These are phyloP conservation scores for Rhinolophus ferrumequinum DNA, from an alignment of 2,113 vertebrate species.

Conservation along the genomic window DNA sequence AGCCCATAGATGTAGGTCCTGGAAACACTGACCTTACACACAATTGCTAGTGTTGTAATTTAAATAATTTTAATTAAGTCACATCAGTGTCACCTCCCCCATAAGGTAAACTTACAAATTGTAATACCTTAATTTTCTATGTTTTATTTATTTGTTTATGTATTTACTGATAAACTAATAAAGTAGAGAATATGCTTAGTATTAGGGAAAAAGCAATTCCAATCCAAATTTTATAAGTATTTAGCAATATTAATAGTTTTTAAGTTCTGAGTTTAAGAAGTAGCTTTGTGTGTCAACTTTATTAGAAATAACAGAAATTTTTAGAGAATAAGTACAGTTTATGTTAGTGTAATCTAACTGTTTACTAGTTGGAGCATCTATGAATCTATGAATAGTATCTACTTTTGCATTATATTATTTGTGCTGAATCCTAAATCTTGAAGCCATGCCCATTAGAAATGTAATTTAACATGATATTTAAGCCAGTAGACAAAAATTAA, in stretches of 20 bases:
- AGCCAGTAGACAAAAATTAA: neutral
- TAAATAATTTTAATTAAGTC: neutral
- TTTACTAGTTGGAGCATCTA: neutral
- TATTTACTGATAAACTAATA: neutral
- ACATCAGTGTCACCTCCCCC: neutral
- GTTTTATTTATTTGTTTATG: neutral
- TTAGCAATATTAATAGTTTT: neutral
- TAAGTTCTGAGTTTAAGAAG: neutral
- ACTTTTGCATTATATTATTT: neutral
- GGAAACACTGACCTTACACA: neutral
- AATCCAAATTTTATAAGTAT: neutral
- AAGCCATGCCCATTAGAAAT: neutral
- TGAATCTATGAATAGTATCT: neutral
- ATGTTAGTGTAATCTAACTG: neutral
- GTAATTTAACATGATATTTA: neutral
- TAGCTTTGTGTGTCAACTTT: neutral
- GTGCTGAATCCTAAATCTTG: neutral
- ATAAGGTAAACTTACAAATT: neutral
- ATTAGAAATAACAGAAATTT: neutral
- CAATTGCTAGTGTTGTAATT: neutral
- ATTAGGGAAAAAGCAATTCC: neutral
- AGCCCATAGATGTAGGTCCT: neutral
- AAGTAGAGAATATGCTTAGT: neutral
- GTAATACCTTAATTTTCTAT: neutral
- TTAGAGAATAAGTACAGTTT: neutral